phyloP scores from a whole-genome alignment of 2,113 vertebrate species.

The Cyprinodon variegatus region DNA sequence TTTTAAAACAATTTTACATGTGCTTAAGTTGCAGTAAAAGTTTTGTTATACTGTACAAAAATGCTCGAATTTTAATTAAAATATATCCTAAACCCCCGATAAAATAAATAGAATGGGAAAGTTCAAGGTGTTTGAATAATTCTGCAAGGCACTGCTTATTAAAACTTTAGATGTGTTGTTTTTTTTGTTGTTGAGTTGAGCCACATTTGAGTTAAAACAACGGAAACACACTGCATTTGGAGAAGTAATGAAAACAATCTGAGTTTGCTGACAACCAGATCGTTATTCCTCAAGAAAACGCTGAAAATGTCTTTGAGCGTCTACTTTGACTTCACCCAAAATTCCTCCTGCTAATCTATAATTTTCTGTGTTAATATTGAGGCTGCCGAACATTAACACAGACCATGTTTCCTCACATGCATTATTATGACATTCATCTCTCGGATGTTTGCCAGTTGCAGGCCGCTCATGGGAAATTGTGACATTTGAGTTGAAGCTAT shows the following conservation, averaged over 20 bases:
- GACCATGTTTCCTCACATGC: constrained; percentile 8
- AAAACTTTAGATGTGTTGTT: not conserved
- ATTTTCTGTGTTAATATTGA: not conserved
- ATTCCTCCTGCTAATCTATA: not conserved
- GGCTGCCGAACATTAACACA: not conserved
- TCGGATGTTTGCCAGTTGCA: constrained; percentile 4
- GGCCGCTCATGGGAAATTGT: constrained; percentile 20
- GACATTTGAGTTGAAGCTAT: constrained; percentile 28
- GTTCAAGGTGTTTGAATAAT: not conserved
- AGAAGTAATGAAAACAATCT: not conserved
- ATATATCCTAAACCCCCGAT: not conserved
- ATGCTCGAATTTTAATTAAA: not conserved
- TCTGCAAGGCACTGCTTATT: not conserved
- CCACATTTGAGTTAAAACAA: not conserved
- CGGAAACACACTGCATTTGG: not conserved
- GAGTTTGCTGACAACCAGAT: no score
- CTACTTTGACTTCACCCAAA: not conserved
- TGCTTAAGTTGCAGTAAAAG: not conserved
- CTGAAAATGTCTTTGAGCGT: not conserved
- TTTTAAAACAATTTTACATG: not conserved
- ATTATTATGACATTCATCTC: not conserved
- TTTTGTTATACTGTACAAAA: not conserved
- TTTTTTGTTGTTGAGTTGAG: not conserved
- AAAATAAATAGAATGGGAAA: not conserved
- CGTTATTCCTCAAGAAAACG: not conserved